Base-by-base conservation (phyloP, 2,797 vertebrate genomes). In the Pagetopsis macropterus region DNA sequence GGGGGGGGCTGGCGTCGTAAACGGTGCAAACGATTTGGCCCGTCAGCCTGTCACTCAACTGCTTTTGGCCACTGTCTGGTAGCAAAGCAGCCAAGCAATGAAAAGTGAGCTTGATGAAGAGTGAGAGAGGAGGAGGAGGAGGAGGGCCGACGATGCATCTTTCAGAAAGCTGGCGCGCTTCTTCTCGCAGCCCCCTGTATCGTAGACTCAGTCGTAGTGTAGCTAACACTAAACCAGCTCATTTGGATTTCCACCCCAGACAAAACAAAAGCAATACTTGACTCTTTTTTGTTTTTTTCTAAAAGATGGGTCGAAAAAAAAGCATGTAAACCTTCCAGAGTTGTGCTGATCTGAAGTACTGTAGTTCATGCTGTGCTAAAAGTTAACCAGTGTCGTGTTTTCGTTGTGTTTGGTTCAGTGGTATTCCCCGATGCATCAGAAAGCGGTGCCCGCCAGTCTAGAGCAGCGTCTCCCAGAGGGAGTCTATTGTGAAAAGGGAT, bases 201-300 rank as follows among this genome's bases (percentile, higher is more conserved):
- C 70, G 72, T 82, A 31, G 72, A 76, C 70, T 68, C 82, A 80
- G 68, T 85, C 23, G 21, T 76, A 82, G 80, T 76, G 78, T 87
- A 90, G 87, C 83, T 77, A 58, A 84, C 70, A 71, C 55, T 61
- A 83, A 88, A 82, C 60, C 78, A 84, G 82, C 75, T 45, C 27
- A 85, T 79, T 83, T 83, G 76, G 82, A 61, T 82, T 85, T 83
- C 68, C 33, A 70, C 72, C 80, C 69, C 62, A 76, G 57, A 83
- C 21, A 41, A 74, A 41, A 86, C 61, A 79, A 60, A 80, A 90
- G 89, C 90, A 93, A 90, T 90, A 91, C 78, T 85, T 85, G 49
- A 75, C 64, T 79, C 27, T 72, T 79, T 77, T 57, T 71, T 37
- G 6, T 23, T 86, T 81, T 81, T 73, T 80, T 81, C 41, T 63